A percentile compares a stretch with the other conserved stretches of the same genome.
Evolutionary conservation across 2,797 vertebrate species (phyloP).

Genomic region (Limosa lapponica): DNA sequence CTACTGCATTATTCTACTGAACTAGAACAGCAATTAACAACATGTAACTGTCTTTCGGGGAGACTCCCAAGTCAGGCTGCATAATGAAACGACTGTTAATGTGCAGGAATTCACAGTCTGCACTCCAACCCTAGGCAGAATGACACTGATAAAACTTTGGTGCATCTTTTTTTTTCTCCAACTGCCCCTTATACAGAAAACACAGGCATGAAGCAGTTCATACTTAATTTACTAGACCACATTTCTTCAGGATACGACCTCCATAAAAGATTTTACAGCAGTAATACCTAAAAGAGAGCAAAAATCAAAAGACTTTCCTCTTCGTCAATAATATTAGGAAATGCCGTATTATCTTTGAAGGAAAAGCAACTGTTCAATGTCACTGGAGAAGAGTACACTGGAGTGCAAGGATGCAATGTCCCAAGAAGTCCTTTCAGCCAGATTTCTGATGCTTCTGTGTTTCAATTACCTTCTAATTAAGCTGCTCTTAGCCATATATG

Average conservation of each 20-base stretch:
- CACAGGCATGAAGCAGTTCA: not conserved
- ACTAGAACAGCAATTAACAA: not conserved
- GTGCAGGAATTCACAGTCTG: not conserved
- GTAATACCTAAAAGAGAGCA: not conserved
- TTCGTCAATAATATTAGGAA: not conserved
- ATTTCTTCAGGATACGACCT: not conserved
- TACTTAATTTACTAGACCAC: not conserved
- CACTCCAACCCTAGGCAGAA: not conserved
- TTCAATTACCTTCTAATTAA: constrained; percentile 39
- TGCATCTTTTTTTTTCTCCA: not conserved
- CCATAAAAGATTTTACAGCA: not conserved
- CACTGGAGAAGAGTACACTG: not conserved
- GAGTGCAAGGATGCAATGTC: not conserved
- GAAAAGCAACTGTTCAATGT: not conserved
- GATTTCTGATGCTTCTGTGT: not conserved
- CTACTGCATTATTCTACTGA: not conserved
- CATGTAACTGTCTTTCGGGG: not conserved
- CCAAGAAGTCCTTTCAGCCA: not conserved
- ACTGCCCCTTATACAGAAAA: not conserved
- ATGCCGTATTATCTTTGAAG: not conserved
- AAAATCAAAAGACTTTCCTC: not conserved
- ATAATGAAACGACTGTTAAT: not conserved
- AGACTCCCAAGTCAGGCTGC: not conserved
- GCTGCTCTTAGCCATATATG: not conserved
- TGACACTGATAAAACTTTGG: not conserved